phyloP scores from a whole-genome alignment of 2,888 invertebrate genomes.

The Halictus quadricinctus region DNA sequence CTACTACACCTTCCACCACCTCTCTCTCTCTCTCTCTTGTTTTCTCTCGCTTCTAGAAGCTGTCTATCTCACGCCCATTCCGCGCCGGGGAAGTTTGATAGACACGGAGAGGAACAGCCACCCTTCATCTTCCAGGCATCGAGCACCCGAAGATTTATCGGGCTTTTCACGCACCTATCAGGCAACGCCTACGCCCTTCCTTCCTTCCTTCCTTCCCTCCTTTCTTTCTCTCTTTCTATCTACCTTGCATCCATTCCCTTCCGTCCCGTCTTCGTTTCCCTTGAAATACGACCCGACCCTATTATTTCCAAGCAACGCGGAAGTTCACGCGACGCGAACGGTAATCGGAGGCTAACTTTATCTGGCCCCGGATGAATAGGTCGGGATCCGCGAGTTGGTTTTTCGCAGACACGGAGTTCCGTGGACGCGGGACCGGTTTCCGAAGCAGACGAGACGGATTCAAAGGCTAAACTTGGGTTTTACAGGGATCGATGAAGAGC shows the following conservation, averaged over 20 bases:
- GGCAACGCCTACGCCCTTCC: conserved; percentile 34
- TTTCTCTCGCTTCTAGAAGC: background rate
- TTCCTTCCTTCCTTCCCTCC: conserved; percentile 4
- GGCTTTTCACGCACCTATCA: conserved; percentile 60
- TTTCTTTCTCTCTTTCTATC: background rate
- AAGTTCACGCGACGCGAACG: conserved; percentile 2
- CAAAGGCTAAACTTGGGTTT: background rate
- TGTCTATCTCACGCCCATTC: background rate
- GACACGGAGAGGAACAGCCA: conserved; percentile 34
- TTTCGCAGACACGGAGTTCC: background rate
- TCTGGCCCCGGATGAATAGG: conserved; percentile 4
- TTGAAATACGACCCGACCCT: background rate
- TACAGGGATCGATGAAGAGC: background rate
- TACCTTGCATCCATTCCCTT: background rate
- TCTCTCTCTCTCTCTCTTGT: conserved; percentile 14
- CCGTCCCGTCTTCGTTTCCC: background rate
- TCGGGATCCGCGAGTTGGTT: background rate
- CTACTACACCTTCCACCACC: background rate
- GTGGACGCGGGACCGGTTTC: background rate
- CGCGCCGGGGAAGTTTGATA: conserved; percentile 25
- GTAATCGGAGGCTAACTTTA: background rate
- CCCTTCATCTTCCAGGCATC: conserved; percentile 51
- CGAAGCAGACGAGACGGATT: background rate
- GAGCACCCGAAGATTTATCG: conserved; percentile 63
- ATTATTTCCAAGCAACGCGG: conserved; percentile 7